phyloP scores from a whole-genome alignment of 2,113 vertebrate genomes.

The Myrmophylax atrothorax region DNA sequence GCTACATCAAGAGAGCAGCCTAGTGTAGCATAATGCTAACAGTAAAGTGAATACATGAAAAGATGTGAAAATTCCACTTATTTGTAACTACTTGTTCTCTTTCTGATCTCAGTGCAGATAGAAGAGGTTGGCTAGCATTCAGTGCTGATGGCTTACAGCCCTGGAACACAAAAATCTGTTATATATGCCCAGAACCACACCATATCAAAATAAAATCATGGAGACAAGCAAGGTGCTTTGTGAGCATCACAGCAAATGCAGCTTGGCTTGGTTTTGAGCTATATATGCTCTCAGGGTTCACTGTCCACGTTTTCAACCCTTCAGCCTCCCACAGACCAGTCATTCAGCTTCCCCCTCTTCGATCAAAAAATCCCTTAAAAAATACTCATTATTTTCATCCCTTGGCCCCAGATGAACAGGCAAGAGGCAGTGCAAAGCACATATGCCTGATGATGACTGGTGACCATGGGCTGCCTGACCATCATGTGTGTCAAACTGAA shows the following conservation, averaged over 20 bases:
- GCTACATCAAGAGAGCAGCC: neutral
- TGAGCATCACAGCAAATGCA: neutral
- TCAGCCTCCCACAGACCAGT: neutral
- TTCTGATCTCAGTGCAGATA: slow-evolving; percentile 15
- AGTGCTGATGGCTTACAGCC: neutral
- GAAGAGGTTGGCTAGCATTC: neutral
- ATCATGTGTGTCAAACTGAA: neutral
- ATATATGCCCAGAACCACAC: neutral
- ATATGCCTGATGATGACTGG: neutral
- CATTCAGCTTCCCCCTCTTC: neutral
- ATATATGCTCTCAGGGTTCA: neutral
- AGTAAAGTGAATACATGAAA: neutral
- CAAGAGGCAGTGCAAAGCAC: neutral
- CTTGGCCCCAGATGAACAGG: neutral
- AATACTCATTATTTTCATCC: neutral
- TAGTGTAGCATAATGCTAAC: neutral
- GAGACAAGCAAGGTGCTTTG: neutral
- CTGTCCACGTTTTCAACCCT: neutral
- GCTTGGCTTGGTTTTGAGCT: neutral
- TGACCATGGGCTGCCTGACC: neutral
- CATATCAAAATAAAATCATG: neutral
- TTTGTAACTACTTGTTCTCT: slow-evolving; percentile 33
- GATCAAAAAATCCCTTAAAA: neutral
- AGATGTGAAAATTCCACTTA: neutral
- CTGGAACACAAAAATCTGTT: neutral